phyloP scores from a whole-genome alignment of 2,797 vertebrate genomes.

The Melanotaenia pygmaea region DNA sequence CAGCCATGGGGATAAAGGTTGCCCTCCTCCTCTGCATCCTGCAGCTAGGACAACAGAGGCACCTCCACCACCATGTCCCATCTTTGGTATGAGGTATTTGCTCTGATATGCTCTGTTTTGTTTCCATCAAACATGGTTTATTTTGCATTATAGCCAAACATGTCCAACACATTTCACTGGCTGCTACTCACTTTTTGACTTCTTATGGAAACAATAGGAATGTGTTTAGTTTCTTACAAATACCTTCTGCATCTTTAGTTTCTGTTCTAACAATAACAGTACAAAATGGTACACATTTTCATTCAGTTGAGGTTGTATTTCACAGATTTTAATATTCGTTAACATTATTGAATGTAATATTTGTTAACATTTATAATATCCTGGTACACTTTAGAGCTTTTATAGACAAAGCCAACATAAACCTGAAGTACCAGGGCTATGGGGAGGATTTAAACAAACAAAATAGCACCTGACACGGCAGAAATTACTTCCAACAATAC shows the following conservation, averaged over 20 bases:
- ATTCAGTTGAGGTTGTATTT: neutral
- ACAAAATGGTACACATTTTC: neutral
- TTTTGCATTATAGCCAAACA: neutral
- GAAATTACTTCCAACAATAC: too few relatives aligned
- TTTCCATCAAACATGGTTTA: neutral
- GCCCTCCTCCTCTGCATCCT: too few relatives aligned
- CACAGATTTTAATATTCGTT: neutral
- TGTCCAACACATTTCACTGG: neutral
- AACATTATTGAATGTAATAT: too few relatives aligned
- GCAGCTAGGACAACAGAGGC: too few relatives aligned
- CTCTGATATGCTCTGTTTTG: neutral
- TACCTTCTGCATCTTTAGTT: neutral
- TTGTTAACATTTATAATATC: neutral
- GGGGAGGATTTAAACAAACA: too few relatives aligned
- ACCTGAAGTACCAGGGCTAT: too few relatives aligned
- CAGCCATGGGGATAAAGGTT: too few relatives aligned
- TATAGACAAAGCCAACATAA: too few relatives aligned
- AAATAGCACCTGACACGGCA: too few relatives aligned
- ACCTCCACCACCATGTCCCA: neutral
- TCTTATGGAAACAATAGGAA: neutral
- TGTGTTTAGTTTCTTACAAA: neutral
- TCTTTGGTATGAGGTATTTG: neutral
- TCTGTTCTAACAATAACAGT: neutral
- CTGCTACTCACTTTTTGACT: too few relatives aligned
- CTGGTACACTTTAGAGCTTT: neutral